phyloP scores from a whole-genome alignment of 2,888 invertebrate species.

The Cosmia trapezina region DNA sequence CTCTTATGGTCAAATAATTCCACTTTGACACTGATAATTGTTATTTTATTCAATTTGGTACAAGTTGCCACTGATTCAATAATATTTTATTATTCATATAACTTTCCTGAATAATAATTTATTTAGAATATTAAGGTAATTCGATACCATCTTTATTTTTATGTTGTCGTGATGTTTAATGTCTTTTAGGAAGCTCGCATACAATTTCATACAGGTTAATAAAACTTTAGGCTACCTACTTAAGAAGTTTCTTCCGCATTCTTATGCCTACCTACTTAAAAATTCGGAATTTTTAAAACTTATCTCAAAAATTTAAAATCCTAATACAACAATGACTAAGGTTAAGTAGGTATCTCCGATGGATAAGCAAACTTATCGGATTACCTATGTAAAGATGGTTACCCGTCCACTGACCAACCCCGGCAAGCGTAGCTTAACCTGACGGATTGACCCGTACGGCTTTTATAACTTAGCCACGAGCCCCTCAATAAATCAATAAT shows the following conservation, averaged over 20 bases:
- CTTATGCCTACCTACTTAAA: not conserved
- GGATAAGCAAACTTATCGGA: no score
- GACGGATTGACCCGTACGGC: no score
- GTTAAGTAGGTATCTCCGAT: no score
- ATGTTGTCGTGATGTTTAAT: slow-evolving; percentile 17
- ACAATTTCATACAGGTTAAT: slow-evolving; percentile 8
- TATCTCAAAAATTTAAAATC: no score
- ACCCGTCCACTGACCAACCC: no score
- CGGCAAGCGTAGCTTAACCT: no score
- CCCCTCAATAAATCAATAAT: no score
- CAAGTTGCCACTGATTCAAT: slow-evolving; percentile 27
- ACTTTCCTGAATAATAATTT: slow-evolving; percentile 53
- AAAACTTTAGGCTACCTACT: not conserved
- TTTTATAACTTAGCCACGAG: no score
- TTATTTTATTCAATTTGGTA: slow-evolving; percentile 48
- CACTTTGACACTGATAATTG: slow-evolving; percentile 48
- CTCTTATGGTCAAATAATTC: slow-evolving; percentile 38
- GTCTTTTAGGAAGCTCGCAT: slow-evolving; percentile 2
- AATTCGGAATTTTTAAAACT: not conserved
- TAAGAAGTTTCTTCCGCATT: not conserved
- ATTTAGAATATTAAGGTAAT: slow-evolving; percentile 42
- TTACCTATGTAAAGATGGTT: no score
- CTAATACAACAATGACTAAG: no score
- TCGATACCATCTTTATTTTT: slow-evolving; percentile 34
- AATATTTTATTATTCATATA: slow-evolving; percentile 52